Percentiles rank a stretch among this genome's conserved stretches.
Conservation (phyloP, 2,888 invertebrate species). For the Hypomecis punctinalis region DNA sequence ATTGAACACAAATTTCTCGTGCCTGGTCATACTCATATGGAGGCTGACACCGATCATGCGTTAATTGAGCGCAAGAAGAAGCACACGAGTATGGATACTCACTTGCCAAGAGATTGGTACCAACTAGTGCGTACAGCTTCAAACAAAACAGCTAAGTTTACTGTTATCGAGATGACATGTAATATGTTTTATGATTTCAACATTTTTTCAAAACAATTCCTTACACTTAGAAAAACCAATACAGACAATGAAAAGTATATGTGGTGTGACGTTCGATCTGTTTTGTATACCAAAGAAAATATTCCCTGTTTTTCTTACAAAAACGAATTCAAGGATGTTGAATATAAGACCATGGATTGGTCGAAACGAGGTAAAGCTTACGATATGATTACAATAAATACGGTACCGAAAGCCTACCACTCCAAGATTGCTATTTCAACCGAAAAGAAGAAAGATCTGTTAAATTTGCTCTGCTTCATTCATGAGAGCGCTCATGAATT, state of each 20-base stretch:
- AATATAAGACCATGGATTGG: constrained; percentile 34
- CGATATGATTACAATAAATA: too few species aligned
- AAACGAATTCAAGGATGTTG: constrained; percentile 32
- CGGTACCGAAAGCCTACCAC: too few species aligned
- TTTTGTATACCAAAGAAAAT: constrained; percentile 28
- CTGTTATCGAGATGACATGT: constrained; percentile 39
- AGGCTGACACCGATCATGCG: constrained; percentile 39
- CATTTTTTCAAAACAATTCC: constrained; percentile 36
- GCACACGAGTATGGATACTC: constrained; percentile 37
- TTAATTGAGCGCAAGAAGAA: constrained; percentile 21
- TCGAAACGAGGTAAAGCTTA: constrained; percentile 34
- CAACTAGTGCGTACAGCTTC: constrained; percentile 42
- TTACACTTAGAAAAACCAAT: constrained; percentile 33
- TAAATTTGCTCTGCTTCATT: constrained; percentile 27
- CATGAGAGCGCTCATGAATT: constrained; percentile 33
- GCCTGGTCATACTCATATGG: constrained; percentile 42
- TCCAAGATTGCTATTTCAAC: constrained; percentile 31
- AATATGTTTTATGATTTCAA: constrained; percentile 38
- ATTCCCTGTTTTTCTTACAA: constrained; percentile 8
- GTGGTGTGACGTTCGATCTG: constrained; percentile 30
- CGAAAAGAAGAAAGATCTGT: constrained; percentile 32
- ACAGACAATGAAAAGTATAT: constrained; percentile 38
- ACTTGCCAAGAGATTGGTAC: constrained; percentile 44
- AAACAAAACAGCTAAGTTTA: constrained; percentile 39
- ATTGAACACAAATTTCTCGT: constrained; percentile 46